Base-by-base conservation (phyloP, 2,888 invertebrate species). In the Thalpophila matura region DNA sequence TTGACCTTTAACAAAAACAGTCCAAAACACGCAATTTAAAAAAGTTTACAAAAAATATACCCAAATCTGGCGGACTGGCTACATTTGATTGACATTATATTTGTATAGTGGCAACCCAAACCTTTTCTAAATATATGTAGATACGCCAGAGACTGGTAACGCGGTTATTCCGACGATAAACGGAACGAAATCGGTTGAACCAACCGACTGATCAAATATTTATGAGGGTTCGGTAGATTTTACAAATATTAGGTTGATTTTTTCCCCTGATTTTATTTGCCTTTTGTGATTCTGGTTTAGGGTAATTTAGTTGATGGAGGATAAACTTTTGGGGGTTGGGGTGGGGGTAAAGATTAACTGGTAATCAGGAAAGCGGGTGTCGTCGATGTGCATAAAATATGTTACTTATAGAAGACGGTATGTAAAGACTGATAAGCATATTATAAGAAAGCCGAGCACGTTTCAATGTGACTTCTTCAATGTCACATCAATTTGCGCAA, bases 131-230 rank as follows among this genome's bases (percentile, higher is more conserved):
- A 57, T 68, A 71, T n/a, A n/a, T n/a, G n/a, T n/a, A 74, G n/a
- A 42, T n/a, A 29, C 47, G n/a, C 29, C 7, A 4, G 22, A 12
- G 10, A 16, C 40, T 26, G 9, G 43, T 68, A 37, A 35, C 29
- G 64, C 16, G 31, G 43, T 38, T 46, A 46, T 42, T 51, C 14
- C 14, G 26, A 37, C 35, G 31, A 50, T 63, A 74, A 67, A 47
- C 35, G 42, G 22, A 49, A 56, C 38, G 49, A 67, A 74, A 72
- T 57, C 46, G 62, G 45, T 50, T 58, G 14, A 24, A 24, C 50
- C 42, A 9, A 40, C 16, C 20, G 38, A 45, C 73, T 62, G 49
- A 38, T 72, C 57, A 63, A 72, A 74, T 72, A 72, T 72, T 74
- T 72, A 63, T 54, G 54, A 51, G 54, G 37, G 20, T 56, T 35